phyloP scores from a whole-genome alignment of 2,113 vertebrate species.

The Terrapene triunguis region DNA sequence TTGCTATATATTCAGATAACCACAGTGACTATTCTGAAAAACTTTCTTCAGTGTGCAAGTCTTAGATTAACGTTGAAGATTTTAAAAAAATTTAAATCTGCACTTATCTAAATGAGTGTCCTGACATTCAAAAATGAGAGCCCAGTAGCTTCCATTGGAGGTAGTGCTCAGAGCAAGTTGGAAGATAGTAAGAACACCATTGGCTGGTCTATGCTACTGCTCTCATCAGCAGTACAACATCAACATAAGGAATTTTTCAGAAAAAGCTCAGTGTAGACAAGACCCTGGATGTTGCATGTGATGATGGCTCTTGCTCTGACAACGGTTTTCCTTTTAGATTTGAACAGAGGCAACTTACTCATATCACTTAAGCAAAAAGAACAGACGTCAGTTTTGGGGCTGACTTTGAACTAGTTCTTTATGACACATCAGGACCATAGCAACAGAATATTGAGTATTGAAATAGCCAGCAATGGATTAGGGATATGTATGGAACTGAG shows the following conservation, averaged over 20 bases:
- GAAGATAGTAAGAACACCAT: not conserved
- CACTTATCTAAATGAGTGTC: not conserved
- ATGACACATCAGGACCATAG: conserved; percentile 5
- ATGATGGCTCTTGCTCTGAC: not conserved
- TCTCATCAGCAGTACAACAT: not conserved
- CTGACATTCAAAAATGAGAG: not conserved
- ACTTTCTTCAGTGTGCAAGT: not conserved
- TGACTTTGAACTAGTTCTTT: conserved; percentile 49
- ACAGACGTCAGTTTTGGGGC: not conserved
- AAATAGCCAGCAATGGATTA: not conserved
- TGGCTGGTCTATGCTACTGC: not conserved
- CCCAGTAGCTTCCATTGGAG: not conserved
- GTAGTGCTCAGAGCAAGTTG: not conserved
- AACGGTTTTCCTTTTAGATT: not conserved
- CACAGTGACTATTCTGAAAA: not conserved
- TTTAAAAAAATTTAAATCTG: not conserved
- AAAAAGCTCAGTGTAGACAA: not conserved
- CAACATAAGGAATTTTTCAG: not conserved
- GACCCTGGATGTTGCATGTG: not conserved
- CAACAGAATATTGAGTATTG: not conserved
- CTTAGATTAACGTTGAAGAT: not conserved
- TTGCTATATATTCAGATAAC: not conserved
- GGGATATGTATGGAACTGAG: not conserved
- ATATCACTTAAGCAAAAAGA: not conserved
- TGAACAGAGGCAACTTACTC: conserved; percentile 1